phyloP scores from a whole-genome alignment of 2,797 vertebrate genomes.

The Diglossa cyanea region DNA sequence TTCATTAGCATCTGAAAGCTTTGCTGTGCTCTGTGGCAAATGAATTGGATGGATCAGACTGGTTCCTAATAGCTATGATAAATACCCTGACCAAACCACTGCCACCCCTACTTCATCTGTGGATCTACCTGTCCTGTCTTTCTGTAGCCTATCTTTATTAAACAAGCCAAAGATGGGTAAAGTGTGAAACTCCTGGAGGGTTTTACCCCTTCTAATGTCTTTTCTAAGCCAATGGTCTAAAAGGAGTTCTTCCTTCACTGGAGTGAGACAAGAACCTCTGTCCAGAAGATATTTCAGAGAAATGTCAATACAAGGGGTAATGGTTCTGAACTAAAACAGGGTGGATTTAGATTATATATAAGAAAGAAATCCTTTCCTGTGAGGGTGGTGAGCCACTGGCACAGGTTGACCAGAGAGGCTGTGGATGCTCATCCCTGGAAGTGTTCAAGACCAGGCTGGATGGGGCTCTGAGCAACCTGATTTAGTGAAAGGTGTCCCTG shows the following conservation, averaged over 20 bases:
- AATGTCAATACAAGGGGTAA: neutral
- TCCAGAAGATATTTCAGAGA: neutral
- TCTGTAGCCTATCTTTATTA: neutral
- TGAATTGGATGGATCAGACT: neutral
- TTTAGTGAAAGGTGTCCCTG: neutral
- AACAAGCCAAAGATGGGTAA: neutral
- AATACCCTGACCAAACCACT: neutral
- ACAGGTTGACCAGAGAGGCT: neutral
- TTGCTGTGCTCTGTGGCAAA: neutral
- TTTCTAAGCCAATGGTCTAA: neutral
- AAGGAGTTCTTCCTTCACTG: neutral
- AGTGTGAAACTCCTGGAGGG: neutral
- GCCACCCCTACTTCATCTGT: neutral
- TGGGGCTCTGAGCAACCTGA: neutral
- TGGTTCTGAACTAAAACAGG: neutral
- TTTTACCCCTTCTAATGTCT: neutral
- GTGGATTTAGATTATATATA: neutral
- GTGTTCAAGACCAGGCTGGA: neutral
- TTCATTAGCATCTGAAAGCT: constrained; percentile 49
- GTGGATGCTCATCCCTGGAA: neutral
- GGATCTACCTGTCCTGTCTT: neutral
- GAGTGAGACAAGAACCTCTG: neutral
- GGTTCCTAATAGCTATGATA: neutral
- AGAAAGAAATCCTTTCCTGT: neutral
- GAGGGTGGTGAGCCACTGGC: neutral